Conservation (phyloP, 2,797 vertebrate genomes). For the Alfaro cultratus region DNA sequence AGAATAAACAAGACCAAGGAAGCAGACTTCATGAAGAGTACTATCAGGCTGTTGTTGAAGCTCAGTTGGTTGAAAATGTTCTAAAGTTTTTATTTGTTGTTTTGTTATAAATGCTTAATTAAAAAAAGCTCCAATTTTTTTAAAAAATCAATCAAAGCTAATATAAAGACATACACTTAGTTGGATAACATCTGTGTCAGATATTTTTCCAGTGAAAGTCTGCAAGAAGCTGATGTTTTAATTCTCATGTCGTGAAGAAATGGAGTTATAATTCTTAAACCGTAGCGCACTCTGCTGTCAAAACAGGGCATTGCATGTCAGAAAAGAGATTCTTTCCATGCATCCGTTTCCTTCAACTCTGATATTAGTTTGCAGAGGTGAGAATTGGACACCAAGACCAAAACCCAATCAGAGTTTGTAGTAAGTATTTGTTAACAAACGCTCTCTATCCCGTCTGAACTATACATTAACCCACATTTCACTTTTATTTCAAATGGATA, state of each 20-base stretch:
- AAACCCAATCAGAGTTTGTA: too few species aligned
- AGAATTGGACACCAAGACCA: background rate
- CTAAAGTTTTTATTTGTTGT: background rate
- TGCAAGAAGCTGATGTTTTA: background rate
- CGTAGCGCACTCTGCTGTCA: constrained; percentile 22
- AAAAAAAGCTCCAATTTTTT: background rate
- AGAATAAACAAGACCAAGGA: background rate
- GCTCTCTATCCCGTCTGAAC: too few species aligned
- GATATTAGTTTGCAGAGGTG: background rate
- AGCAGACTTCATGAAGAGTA: background rate
- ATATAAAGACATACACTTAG: background rate
- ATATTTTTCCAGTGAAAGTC: background rate
- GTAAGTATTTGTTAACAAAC: too few species aligned
- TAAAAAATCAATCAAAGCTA: background rate
- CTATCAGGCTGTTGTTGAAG: background rate
- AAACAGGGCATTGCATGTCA: background rate
- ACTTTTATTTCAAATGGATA: too few species aligned
- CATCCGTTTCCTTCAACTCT: background rate
- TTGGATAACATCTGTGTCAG: background rate
- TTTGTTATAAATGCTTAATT: background rate
- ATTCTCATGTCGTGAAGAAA: background rate
- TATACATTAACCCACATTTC: too few species aligned
- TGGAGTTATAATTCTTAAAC: background rate
- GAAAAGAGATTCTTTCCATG: background rate
- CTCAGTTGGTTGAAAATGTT: background rate